A percentile compares a stretch with the other conserved stretches of the same genome.
Conservation (phyloP, 2,113 vertebrate genomes). For the Cheirogaleus medius region DNA sequence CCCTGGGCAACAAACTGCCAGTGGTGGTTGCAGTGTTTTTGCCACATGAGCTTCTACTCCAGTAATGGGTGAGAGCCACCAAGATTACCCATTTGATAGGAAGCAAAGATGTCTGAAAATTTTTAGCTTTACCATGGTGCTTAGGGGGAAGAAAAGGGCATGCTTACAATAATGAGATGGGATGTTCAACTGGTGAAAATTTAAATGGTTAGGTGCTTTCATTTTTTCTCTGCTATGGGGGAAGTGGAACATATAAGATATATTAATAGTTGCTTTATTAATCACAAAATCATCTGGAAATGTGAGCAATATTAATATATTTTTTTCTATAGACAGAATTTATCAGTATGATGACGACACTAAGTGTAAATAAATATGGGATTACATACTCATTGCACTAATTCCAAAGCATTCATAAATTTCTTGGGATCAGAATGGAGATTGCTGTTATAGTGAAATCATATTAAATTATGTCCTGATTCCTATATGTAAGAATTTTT, state of each 20-base stretch:
- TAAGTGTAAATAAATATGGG: neutral
- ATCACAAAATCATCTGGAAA: neutral
- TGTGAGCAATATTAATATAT: neutral
- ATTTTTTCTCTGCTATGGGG: neutral
- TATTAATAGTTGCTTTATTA: neutral
- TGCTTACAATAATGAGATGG: neutral
- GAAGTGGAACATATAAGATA: neutral
- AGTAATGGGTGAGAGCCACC: neutral
- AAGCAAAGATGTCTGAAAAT: neutral
- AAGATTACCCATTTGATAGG: neutral
- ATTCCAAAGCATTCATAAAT: neutral
- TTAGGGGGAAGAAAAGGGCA: neutral
- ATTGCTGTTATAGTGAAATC: neutral
- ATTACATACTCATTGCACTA: neutral
- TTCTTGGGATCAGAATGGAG: slow-evolving; percentile 1
- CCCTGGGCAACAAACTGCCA: neutral
- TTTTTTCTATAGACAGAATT: neutral
- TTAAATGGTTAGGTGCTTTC: neutral
- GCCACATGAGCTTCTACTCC: neutral
- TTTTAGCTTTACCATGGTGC: neutral
- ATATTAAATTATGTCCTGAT: neutral
- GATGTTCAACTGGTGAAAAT: neutral
- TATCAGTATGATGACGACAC: neutral
- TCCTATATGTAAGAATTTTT: neutral
- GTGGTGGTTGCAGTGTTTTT: neutral